Percentiles rank a stretch among this genome's conserved stretches.
phyloP scores from a whole-genome alignment of 1,140 invertebrate species.

The Heliconius melpomene region DNA sequence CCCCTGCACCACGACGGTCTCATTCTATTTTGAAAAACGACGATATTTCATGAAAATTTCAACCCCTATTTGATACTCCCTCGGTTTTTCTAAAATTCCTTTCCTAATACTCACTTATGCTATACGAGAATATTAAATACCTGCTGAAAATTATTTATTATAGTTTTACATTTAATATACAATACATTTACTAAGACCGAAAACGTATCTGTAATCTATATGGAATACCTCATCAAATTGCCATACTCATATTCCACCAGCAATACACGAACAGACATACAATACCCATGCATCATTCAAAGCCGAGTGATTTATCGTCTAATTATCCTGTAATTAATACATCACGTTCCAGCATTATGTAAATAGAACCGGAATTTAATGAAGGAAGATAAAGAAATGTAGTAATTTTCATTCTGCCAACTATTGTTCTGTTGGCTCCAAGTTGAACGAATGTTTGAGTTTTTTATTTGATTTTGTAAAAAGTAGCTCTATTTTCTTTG shows the following conservation, averaged over 20 bases:
- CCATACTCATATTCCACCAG: not conserved
- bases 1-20: no score
- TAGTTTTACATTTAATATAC: no score
- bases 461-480: not conserved
- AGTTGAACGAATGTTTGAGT: not conserved
- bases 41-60: no score
- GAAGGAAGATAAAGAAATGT: constrained; percentile 27
- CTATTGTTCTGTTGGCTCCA: not conserved
- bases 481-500: no score
- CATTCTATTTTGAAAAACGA: no score
- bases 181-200: no score
- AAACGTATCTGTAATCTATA: not conserved
- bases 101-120: no score
- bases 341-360: constrained; percentile 25
- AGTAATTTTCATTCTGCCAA: constrained; percentile 6
- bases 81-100: no score
- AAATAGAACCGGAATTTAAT: constrained; percentile 24
- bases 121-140: no score
- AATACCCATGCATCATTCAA: constrained; percentile 14
- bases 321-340: constrained; percentile 32
- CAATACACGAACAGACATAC: not conserved
- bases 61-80: no score
- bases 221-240: not conserved
- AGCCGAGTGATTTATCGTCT: constrained; percentile 19
- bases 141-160: no score